Evolutionary conservation across 2,113 vertebrate species (phyloP), one percentile per base, ranked within the genome.

Genomic region (Geococcyx californianus): DNA sequence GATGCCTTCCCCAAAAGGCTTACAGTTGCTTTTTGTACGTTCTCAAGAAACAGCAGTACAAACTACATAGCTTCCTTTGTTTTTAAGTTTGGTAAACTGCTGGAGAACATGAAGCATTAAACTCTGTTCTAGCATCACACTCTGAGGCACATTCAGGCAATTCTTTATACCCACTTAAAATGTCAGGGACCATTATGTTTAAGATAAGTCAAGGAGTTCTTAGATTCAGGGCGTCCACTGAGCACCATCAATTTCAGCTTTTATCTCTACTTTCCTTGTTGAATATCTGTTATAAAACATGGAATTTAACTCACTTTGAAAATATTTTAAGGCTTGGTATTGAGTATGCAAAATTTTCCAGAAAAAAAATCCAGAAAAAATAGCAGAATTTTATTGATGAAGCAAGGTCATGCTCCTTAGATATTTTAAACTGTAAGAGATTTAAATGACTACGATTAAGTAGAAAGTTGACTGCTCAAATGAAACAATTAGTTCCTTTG

Each of bases 401-500:
- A 77, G 29, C 10, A 34, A 77, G 33, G 47, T 80, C 68, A n/a
- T 5, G 16, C 34, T 74, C 31, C 75, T 84, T 67, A 25, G 42
- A 13, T 54, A 42, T n/a, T 93, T 87, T 63, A 67, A 90, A 86
- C 31, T 1, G 75, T 12, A 56, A 49, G 26, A 42, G 23, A 52
- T 87, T 90, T 87, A 60, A 86, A 84, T 87, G 66, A 33, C 69
- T 82, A 1, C 56, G 52, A 84, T 97, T 74, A 84, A 75, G 90
- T 92, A 77, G 70, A 73, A 90, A 88, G 59, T 78, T 90, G 83
- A 58, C 72, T 86, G 69, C 26, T 92, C 31, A 31, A 84, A 63
- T 84, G 86, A 92, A 93, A 96, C 94, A 96, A 95, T 86, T 68
- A 29, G 56, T 90, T 77, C 49, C 59, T 94, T 95, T 96, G 89